Evolutionary conservation across 2,797 vertebrate species (phyloP).

Genomic region (Anguilla pacifica): DNA sequence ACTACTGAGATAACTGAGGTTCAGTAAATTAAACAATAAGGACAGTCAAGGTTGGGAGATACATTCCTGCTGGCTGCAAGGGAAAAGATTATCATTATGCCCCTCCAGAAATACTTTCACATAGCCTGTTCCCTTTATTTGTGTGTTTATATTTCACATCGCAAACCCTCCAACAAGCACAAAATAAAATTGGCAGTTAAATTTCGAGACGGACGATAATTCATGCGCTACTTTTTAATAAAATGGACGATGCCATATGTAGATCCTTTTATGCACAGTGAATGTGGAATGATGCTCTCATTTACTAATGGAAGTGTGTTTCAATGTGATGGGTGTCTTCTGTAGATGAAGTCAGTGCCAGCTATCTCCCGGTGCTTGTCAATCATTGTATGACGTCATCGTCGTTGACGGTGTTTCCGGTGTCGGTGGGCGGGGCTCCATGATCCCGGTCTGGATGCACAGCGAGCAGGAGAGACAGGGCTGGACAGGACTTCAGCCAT

Average conservation of each 20-base stretch:
- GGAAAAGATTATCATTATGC: slow-evolving; percentile 9
- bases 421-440: slow-evolving; percentile 64
- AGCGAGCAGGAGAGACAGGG: slow-evolving; percentile 44
- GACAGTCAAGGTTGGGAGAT: slow-evolving; percentile 8
- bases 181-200: not conserved
- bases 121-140: not conserved
- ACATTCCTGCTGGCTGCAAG: not conserved
- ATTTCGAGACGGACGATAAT: not conserved
- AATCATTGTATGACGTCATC: slow-evolving; percentile 68
- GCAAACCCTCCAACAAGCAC: not conserved
- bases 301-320: not conserved
- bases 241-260: not conserved
- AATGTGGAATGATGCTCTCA: not conserved
- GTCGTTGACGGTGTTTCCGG: slow-evolving; percentile 64
- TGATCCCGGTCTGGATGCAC: slow-evolving; percentile 58
- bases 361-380: slow-evolving; percentile 61
- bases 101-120: not conserved
- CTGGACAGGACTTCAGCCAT: slow-evolving; percentile 68
- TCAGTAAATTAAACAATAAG: slow-evolving; percentile 16
- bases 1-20: not conserved
- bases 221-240: not conserved
- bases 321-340: slow-evolving; percentile 6
- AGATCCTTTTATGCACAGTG: not conserved
- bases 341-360: slow-evolving; percentile 57
- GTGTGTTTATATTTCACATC: not conserved